These are phyloP conservation scores for Rhyacophila evoluta DNA, from an alignment of 2,888 invertebrate genomes.

Conservation along the genomic window DNA sequence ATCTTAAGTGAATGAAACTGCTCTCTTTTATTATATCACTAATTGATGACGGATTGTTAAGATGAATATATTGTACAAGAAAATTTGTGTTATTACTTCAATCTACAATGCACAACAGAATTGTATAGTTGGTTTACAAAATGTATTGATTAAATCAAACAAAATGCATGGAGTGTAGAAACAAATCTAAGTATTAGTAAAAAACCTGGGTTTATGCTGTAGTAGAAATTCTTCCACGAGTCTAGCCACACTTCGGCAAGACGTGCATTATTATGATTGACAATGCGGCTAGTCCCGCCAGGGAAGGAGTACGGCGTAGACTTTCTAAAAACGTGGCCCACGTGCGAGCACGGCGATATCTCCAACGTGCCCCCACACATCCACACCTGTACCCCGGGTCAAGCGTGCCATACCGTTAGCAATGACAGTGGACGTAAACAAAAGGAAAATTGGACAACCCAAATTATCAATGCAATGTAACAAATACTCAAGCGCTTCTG, in stretches of 20 bases:
- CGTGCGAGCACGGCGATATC: slow-evolving; percentile 94
- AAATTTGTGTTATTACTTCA: no score
- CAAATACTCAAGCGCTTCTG: no score
- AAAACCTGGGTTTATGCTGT: slow-evolving; percentile 97
- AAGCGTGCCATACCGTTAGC: slow-evolving; percentile 30
- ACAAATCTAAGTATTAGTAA: slow-evolving; percentile 47
- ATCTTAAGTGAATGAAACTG: no score
- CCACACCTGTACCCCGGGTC: slow-evolving; percentile 80
- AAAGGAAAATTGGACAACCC: background rate
- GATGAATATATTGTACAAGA: no score
- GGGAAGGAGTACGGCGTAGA: slow-evolving; percentile 99
- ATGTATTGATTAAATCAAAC: no score
- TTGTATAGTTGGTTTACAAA: no score
- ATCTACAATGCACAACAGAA: no score
- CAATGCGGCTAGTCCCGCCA: slow-evolving; percentile 95
- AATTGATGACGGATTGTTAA: no score
- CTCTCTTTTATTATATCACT: no score
- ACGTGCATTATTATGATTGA: slow-evolving; percentile 98
- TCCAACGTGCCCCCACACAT: slow-evolving; percentile 97
- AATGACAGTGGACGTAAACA: background rate
- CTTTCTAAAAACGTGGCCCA: slow-evolving; percentile 97
- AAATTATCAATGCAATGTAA: background rate
- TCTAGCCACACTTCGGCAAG: slow-evolving; percentile 99
- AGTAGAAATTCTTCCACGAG: slow-evolving; percentile 99
- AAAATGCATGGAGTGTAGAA: slow-evolving; percentile 23